Conservation (phyloP, 2,797 vertebrate genomes). For the Pseudochirops cupreus region DNA sequence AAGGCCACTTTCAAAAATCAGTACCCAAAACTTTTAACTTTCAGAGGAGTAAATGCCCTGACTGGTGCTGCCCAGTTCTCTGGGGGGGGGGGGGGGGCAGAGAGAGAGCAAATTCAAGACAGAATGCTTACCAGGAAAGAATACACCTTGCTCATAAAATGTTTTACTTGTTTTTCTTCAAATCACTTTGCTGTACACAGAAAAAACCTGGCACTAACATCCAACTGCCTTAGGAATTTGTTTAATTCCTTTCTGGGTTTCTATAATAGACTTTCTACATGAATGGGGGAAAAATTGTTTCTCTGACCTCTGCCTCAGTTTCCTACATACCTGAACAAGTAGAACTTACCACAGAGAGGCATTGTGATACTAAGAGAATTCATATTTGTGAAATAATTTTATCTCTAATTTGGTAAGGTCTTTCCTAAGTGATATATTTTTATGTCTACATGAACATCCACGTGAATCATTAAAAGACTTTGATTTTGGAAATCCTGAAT, state of each 20-base stretch:
- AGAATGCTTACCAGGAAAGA: conserved; percentile 1
- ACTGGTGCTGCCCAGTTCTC: not conserved
- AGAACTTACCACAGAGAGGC: not conserved
- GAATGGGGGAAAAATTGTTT: not conserved
- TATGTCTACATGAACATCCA: not conserved
- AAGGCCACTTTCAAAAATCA: conserved; percentile 22
- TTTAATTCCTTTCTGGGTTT: conserved; percentile 17
- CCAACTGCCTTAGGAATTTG: not conserved
- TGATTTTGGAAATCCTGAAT: not conserved
- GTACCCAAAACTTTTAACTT: conserved; percentile 28
- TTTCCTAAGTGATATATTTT: conserved; percentile 23
- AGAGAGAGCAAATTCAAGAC: not conserved
- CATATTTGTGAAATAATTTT: not conserved
- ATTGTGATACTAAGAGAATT: not conserved
- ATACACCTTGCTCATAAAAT: conserved; percentile 52
- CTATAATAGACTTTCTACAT: not conserved
- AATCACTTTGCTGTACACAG: conserved; percentile 28
- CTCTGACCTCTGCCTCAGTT: not conserved
- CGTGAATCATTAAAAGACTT: not conserved
- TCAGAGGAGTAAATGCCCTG: not conserved
- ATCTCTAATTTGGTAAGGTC: conserved; percentile 4
- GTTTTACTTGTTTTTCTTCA: not conserved
- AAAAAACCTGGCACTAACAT: not conserved
- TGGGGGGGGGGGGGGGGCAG: not conserved
- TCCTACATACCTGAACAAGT: not conserved